Evolutionary conservation across 2,113 vertebrate species (phyloP).

Genomic region (Ahaetulla prasina): DNA sequence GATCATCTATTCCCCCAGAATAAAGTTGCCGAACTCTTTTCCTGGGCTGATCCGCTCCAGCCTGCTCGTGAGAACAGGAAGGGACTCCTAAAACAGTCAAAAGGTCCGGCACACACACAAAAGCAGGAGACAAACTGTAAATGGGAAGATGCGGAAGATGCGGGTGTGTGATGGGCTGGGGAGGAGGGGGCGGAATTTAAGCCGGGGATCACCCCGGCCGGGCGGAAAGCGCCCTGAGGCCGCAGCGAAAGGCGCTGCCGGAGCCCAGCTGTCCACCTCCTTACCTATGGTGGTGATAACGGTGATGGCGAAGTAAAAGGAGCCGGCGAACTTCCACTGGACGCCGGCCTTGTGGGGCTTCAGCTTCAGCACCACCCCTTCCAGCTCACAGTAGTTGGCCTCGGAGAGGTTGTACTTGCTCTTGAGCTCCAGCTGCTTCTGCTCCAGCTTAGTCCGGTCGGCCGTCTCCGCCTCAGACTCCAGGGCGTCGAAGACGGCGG

Average conservation of each 20-base stretch:
- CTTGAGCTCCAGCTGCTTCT: constrained; percentile 71
- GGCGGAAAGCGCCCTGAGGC: background rate
- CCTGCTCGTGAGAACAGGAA: background rate
- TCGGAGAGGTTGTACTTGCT: constrained; percentile 84
- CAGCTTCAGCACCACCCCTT: constrained; percentile 84
- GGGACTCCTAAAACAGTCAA: background rate
- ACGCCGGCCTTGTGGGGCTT: constrained; percentile 93
- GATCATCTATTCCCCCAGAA: background rate
- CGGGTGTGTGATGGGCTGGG: background rate
- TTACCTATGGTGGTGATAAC: constrained; percentile 96
- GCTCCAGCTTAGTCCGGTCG: constrained; percentile 71
- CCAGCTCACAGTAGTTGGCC: constrained; percentile 79
- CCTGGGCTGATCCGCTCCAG: background rate
- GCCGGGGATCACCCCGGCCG: background rate
- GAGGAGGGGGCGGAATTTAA: background rate
- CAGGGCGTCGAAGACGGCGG: constrained; percentile 90
- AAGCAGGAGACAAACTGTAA: background rate
- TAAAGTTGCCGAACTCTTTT: background rate
- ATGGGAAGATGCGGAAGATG: background rate
- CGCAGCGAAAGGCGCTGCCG: background rate
- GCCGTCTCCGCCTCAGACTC: constrained; percentile 83
- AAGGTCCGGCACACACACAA: background rate
- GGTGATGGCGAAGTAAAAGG: constrained; percentile 97
- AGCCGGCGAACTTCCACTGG: constrained; percentile 92
- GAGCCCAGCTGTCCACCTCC: background rate